Evolutionary conservation across 2,113 vertebrate genomes (phyloP), one percentile per base, ranked within the genome.

Genomic region (Nesoenas mayeri): DNA sequence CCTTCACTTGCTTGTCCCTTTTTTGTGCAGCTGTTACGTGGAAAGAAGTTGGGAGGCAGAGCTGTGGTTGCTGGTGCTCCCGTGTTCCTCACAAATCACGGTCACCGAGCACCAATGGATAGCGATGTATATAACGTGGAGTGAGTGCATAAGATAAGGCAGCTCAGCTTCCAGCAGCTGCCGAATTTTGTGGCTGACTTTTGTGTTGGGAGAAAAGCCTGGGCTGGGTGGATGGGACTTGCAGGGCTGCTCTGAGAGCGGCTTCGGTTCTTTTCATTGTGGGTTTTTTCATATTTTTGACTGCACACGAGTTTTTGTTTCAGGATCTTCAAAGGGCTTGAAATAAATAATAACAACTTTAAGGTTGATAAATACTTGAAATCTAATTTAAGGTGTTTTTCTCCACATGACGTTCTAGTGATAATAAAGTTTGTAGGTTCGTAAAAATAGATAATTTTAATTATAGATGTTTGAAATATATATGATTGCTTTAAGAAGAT

Each of bases 321-420:
- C 78, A 70, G 83, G 89, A 70, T 60, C 65, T 62, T 89, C 60
- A 31, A 82, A 58, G 69, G 77, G 80, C 32, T 82, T 44, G 42
- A 44, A 17, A 44, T 87, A 47, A 78, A 67, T 62, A 78, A 29
- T n/a, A 64, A 72, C 32, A 62, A 75, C 40, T 85, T 82, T 47
- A 53, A 38, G 64, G 58, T 44, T 48, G 61, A 54, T 66, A 61
- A 93, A 61, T 93, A 92, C 95, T 96, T 95, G 78, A 96, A 96
- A 70, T 64, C 22, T 83, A 91, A 82, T 56, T 54, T 53, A 69
- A 79, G 85, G 67, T 89, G 42, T 70, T 96, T 93, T 84, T 70
- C 91, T 91, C 74, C 79, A 79, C 64, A 44, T 88, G 85, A 60
- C 58, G 48, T 77, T 92, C 65, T 86, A 69, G 93, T 79, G 88